Evolutionary conservation across 2,888 invertebrate genomes (phyloP).

Genomic region (Hydroisotoma schaefferi): DNA sequence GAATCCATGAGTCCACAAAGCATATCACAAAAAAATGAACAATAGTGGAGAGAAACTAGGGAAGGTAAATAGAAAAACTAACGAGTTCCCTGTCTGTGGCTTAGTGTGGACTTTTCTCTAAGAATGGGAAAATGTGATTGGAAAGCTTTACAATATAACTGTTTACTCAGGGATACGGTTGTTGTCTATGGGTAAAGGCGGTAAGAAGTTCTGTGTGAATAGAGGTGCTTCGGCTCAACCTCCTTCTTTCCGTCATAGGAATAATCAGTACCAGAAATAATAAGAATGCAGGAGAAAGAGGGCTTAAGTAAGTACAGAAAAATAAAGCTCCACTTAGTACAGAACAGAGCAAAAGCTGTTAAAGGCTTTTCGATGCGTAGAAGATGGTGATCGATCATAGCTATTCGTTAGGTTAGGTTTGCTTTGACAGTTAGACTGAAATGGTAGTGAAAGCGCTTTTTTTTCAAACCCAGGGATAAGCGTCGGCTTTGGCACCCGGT

Average conservation of each 20-base stretch:
- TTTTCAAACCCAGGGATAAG: not conserved
- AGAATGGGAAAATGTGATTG: conserved; percentile 18
- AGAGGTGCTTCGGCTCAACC: not conserved
- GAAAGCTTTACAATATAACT: conserved; percentile 6
- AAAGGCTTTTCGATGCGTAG: conserved; percentile 48
- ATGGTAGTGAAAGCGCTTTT: conserved; percentile 12
- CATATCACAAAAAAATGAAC: not conserved
- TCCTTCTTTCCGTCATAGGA: not conserved
- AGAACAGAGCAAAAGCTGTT: conserved; percentile 39
- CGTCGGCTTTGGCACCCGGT: not conserved
- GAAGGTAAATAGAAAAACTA: conserved; percentile 23
- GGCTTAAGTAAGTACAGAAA: conserved; percentile 13
- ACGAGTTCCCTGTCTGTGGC: conserved; percentile 21
- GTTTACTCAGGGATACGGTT: not conserved
- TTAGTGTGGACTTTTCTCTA: conserved; percentile 17
- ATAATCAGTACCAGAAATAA: not conserved
- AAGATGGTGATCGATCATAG: conserved; percentile 49
- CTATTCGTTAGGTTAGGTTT: conserved; percentile 49
- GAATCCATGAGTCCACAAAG: too few relatives aligned
- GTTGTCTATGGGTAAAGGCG: too few relatives aligned
- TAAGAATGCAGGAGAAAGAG: not conserved
- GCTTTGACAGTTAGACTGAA: conserved; percentile 49
- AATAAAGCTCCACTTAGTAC: conserved; percentile 48
- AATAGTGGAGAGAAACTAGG: conserved; percentile 9
- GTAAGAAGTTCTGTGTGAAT: too few relatives aligned